Base-by-base conservation (phyloP, 2,888 invertebrate species). In the Amblyjoppa fuscipennis region DNA sequence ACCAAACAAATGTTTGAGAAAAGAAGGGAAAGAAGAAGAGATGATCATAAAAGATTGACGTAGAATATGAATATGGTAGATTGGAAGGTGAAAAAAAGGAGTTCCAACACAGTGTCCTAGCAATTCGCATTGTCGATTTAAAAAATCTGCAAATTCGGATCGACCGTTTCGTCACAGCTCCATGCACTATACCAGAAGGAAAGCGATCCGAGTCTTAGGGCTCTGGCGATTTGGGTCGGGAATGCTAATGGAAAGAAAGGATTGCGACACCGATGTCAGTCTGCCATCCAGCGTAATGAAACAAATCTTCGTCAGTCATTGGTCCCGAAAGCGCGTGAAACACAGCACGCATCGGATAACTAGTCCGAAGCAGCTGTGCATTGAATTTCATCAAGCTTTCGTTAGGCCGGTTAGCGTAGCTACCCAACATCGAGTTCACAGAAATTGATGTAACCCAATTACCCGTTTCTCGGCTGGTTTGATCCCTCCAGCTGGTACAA, bases 391-490 rank as follows among this genome's bases (percentile, higher is more conserved):
- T 82, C 66, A 85, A 73, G 82, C 76, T 83, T 83, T 86, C 77
- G 83, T 56, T 41, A 9, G 77, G 81, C 81, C 69, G 69, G 69
- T 86, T 83, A 83, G 71, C 82, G 61, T 56, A 7, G 28, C 3
- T 13, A 45, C 3, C 20, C 28, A 66, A 80, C 74, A 83, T 83
- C 80, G 66, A 66, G 80, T 83, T 86, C 77, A 61, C 64, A 81
- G 76, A 86, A 81, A 86, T 86, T 81, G 80, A 74, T 76, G 73
- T 86, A 86, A 86, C 80, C 77, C 85, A 81, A 86, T 86, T 86
- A 83, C 31, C 61, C 83, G 70, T 74, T 81, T 83, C 81, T 64
- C 61, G 61, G 61, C 61, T 64, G 61, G 61, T 34, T 64, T 64
- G 61, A 64, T 34, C 61, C 31, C 31, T 28, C 28, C 53, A 13